phyloP scores from a whole-genome alignment of 2,888 invertebrate species.

The Agrotis segetum region DNA sequence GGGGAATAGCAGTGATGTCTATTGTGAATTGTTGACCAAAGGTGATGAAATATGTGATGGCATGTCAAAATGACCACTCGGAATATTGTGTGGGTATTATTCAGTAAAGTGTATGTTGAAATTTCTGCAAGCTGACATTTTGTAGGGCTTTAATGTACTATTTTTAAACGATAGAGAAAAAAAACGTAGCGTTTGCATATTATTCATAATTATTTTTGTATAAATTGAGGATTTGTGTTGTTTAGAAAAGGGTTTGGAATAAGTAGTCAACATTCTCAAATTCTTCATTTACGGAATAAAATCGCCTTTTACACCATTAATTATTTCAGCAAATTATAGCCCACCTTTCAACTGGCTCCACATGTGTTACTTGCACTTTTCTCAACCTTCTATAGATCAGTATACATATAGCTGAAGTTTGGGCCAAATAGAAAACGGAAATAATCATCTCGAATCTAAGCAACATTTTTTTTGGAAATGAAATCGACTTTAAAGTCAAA shows the following conservation, averaged over 20 bases:
- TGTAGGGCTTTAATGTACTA: background rate
- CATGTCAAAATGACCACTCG: background rate
- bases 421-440: too few relatives aligned
- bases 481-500: background rate
- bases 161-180: background rate
- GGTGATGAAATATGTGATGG: too few relatives aligned
- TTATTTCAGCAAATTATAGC: too few relatives aligned
- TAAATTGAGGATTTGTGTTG: background rate
- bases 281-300: too few relatives aligned
- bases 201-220: background rate
- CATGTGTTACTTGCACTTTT: too few relatives aligned
- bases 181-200: background rate
- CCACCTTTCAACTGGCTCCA: too few relatives aligned
- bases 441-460: too few relatives aligned
- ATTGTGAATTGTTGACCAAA: conserved; percentile 21
- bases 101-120: background rate
- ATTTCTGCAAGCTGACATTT: background rate
- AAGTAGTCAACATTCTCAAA: too few relatives aligned
- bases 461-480: background rate
- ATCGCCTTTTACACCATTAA: too few relatives aligned
- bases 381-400: too few relatives aligned
- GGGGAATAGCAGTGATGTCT: background rate
- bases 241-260: background rate
- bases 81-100: background rate
- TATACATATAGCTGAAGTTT: too few relatives aligned